These are phyloP conservation scores for Drosophila atripex DNA, from an alignment of 2,888 invertebrate species.

Conservation along the genomic window DNA sequence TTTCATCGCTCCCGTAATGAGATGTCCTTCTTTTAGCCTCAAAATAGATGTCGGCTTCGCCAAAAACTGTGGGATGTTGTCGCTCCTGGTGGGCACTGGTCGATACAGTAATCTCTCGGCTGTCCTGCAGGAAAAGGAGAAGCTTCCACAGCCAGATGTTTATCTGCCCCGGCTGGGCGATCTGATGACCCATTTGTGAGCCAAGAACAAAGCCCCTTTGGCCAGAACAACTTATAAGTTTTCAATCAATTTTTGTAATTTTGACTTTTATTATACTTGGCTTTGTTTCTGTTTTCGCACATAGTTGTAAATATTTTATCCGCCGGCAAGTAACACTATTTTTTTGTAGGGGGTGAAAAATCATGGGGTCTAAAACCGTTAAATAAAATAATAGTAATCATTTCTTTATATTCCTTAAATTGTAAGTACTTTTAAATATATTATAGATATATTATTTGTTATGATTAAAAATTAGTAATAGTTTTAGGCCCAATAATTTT, in stretches of 20 bases:
- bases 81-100: constrained; percentile 94
- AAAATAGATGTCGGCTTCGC: constrained; percentile 97
- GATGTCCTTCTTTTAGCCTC: constrained; percentile 86
- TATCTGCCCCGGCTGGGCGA: constrained; percentile 90
- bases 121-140: constrained; percentile 86
- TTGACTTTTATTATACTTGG: constrained; percentile 23
- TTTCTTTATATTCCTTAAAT: too few relatives aligned
- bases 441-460: neutral
- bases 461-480: neutral
- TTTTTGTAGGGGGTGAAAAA: constrained; percentile 15
- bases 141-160: constrained; percentile 88
- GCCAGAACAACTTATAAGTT: neutral
- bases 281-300: constrained; percentile 25
- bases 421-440: too few relatives aligned
- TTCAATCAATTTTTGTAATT: constrained; percentile 4
- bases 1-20: constrained; percentile 12
- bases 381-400: neutral
- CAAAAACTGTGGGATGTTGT: constrained; percentile 93
- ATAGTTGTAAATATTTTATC: constrained; percentile 26
- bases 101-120: constrained; percentile 86
- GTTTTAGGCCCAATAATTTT: constrained; percentile 1
- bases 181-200: constrained; percentile 84
- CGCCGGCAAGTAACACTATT: constrained; percentile 38
- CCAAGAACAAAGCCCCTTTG: neutral
- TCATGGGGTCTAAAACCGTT: constrained; percentile 6